Evolutionary conservation across 2,888 invertebrate species (phyloP), one percentile per base, ranked within the genome.

Genomic region (Aradus depressus): DNA sequence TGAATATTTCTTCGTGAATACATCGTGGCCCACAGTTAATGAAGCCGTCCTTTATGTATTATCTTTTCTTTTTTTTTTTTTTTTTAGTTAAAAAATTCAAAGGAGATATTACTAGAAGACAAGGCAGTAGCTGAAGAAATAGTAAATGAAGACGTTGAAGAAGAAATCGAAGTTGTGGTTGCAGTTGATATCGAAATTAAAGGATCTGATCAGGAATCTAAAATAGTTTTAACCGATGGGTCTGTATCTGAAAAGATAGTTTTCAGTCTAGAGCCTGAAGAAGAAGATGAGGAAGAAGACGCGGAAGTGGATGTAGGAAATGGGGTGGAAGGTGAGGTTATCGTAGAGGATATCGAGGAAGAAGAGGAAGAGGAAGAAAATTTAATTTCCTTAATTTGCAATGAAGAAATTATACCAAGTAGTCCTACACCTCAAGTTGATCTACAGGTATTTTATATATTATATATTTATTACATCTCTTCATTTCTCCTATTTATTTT

Each of bases 401-500:
- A 47, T 47, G 87, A 88, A 65, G 91, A 91, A 69, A 89, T 87
- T 22, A 89, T 91, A 64, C 91, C 90, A 1, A 85, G 89, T 19
- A 89, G 88, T 65, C 90, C 90, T 3, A 84, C 85, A 39, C 84
- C 86, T 0, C 77, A 41, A 66, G 66, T 19, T 18, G 47, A 47
- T 26, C 25, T 47, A 26, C 47, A 47, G 47, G 47, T 47, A 38
- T 21, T 10, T 10, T 10, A 10, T 28, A 8, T 28, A 10, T 10
- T 28, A 10, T 28, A 10, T 12, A 10, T 28, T 12, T 28, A 8
- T 28, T 28, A 10, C 12, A 10, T 28, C 12, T 28, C 28, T 28
- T 28, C 12, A 8, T 28, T 28, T 8, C 28, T 28, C 8, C 28
- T 10, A 8, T 28, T 12, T 28, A 28, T 28, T 12, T 28, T 28